Base-by-base conservation (phyloP, 2,888 invertebrate genomes). In the Spodoptera picta region DNA sequence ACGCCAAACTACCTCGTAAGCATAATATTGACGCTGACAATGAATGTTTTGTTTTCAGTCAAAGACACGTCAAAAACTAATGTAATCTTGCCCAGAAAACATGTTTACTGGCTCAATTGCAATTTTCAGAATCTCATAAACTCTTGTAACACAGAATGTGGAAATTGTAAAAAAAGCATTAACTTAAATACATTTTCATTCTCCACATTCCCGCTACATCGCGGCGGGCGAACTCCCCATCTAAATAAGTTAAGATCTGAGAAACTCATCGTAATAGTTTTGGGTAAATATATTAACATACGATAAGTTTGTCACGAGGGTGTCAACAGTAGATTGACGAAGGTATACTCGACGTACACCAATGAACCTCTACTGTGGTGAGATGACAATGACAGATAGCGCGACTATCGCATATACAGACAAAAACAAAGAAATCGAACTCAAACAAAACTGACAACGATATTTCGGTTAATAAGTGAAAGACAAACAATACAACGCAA, bases 321-420 rank as follows among this genome's bases (percentile, higher is more conserved):
- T 56, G 70, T 73, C 77, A 73, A 44, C 62, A 10, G 41, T 61
- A 52, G 67, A 69, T 65, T 78, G 80, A 78, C 77, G 74, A 78
- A 77, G 77, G 77, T 78, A 45, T 57, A 36, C 59, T 62, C 49
- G 48, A 46, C 52, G 52, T 60, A 53, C 58, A 46, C 60, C 53
- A 67, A 59, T 62, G 48, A 62, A 62, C 57, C 50, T 65, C 59
- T 43, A 55, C 47, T 31, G 41, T 50, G 50, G 43, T 31, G 27
- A 58, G 53, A 67, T 53, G 43, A 75, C 59, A 60, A 65, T 61
- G 58, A 65, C 71, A 56, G 67, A 63, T 65, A 65, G 31, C 27
- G 48, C 24, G 44, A 48, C 55, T 63, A 72, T 65, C 48, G 50
- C 60, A 56, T 44, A 49, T 57, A 55, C 46, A 49, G 27, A 36